phyloP scores from a whole-genome alignment of 2,888 invertebrate species.

The Cephonodes hylas region DNA sequence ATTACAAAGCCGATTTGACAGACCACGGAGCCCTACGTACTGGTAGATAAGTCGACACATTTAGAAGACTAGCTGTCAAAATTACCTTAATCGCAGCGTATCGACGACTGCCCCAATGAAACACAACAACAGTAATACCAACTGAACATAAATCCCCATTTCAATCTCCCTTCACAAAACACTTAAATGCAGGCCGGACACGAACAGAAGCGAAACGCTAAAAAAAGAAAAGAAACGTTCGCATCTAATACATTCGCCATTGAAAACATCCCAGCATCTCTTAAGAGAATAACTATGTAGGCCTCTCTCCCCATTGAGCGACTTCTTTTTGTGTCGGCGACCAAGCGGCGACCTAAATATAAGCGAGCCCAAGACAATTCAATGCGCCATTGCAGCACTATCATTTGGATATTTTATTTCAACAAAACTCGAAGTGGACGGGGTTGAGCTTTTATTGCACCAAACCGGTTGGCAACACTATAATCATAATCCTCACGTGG shows the following conservation, averaged over 20 bases:
- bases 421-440: background rate
- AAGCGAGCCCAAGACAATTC: slow-evolving; percentile 36
- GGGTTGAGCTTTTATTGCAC: background rate
- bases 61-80: background rate
- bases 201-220: background rate
- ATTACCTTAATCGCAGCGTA: background rate
- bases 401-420: slow-evolving; percentile 2
- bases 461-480: background rate
- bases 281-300: slow-evolving; percentile 38
- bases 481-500: background rate
- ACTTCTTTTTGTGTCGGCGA: slow-evolving; percentile 51
- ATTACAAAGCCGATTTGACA: no score
- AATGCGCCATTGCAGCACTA: slow-evolving; percentile 15
- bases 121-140: background rate
- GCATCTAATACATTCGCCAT: background rate
- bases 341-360: slow-evolving; percentile 62
- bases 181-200: background rate
- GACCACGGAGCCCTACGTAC: no score
- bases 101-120: background rate
- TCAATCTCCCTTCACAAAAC: background rate
- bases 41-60: no score
- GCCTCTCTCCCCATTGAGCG: slow-evolving; percentile 40
- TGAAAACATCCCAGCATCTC: background rate
- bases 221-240: background rate
- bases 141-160: background rate